A percentile compares a stretch with the other conserved stretches of the same genome.
These are phyloP conservation scores for Suillia variegata DNA, from an alignment of 2,888 invertebrate genomes.

Conservation along the genomic window DNA sequence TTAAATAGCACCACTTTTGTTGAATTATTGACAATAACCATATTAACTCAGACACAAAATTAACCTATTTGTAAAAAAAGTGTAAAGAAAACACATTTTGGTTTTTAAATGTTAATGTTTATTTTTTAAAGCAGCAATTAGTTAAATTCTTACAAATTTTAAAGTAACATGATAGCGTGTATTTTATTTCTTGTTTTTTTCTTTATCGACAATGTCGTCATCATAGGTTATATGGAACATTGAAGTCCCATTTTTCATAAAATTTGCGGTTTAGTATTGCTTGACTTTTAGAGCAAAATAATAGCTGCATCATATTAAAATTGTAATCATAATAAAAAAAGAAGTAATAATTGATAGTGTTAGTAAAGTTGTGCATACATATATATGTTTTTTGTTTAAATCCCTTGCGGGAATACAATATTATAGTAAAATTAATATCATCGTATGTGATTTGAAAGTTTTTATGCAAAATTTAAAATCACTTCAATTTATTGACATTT, in stretches of 20 bases:
- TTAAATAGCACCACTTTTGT: no score
- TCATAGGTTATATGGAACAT: neutral
- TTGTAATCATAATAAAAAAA: neutral
- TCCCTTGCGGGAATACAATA: neutral
- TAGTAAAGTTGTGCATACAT: conserved; percentile 5
- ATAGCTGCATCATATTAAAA: neutral
- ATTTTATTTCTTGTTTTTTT: no score
- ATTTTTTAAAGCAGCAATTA: conserved; percentile 24
- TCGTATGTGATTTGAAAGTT: no score
- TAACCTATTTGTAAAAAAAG: neutral
- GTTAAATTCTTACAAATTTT: conserved; percentile 15
- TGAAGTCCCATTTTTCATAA: neutral
- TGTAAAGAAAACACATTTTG: neutral
- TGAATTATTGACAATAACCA: no score
- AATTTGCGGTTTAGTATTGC: conserved; percentile 1
- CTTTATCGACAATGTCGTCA: neutral
- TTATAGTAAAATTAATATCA: neutral
- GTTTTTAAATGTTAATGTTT: conserved; percentile 19
- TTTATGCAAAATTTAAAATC: no score
- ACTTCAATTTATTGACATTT: no score
- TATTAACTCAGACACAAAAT: no score
- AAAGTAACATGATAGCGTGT: neutral
- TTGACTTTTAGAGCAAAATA: conserved; percentile 7
- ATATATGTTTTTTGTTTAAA: no score
- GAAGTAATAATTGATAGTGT: conserved; percentile 3